Conservation (phyloP, 2,113 vertebrate genomes). For the Hystrix cristata region DNA sequence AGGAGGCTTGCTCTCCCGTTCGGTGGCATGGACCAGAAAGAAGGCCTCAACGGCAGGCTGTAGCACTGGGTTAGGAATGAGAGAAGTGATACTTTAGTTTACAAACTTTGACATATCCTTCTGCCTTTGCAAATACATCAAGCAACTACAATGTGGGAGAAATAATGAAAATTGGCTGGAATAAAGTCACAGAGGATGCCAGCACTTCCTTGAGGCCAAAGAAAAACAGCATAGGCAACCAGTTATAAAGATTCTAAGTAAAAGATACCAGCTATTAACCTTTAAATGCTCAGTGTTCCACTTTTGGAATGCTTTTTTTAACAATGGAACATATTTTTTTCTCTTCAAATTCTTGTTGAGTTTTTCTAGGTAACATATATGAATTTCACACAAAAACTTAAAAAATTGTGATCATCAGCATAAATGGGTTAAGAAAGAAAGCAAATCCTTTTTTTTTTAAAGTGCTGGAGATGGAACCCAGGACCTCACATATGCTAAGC, state of each 20-base stretch:
- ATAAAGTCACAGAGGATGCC: neutral
- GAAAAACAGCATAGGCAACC: slow-evolving; percentile 22
- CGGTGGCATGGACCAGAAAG: slow-evolving; percentile 97
- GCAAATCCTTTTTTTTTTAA: neutral
- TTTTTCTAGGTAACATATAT: neutral
- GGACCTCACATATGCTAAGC: neutral
- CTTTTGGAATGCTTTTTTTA: neutral
- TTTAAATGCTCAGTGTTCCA: neutral
- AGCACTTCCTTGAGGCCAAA: neutral
- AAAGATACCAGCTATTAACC: neutral
- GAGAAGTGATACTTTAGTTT: slow-evolving; percentile 43
- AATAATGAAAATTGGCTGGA: slow-evolving; percentile 14
- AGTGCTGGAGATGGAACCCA: neutral
- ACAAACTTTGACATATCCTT: slow-evolving; percentile 35
- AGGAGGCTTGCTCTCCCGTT: slow-evolving; percentile 96
- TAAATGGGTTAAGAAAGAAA: slow-evolving; percentile 4
- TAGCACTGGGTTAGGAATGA: slow-evolving; percentile 88
- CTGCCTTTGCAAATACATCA: neutral
- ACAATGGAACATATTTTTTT: neutral
- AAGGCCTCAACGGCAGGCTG: slow-evolving; percentile 97
- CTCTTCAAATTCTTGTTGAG: neutral
- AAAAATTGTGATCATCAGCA: neutral
- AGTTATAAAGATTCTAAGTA: slow-evolving; percentile 27
- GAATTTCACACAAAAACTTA: neutral
- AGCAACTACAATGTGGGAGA: neutral